Conservation (phyloP, 2,888 invertebrate species). For the Enoplolaimus lenunculus region DNA sequence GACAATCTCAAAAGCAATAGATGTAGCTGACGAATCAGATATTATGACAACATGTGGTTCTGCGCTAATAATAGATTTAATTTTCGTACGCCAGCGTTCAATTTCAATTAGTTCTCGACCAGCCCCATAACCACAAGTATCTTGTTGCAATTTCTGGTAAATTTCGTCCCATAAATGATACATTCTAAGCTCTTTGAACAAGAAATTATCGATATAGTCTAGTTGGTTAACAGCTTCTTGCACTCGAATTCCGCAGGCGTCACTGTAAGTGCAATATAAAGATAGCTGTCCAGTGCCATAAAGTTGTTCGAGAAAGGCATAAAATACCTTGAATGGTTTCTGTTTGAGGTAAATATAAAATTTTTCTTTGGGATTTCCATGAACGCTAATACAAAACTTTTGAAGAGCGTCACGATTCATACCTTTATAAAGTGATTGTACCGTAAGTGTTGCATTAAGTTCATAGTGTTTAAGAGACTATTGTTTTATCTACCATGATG, state of each 20-base stretch:
- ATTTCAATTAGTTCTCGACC: no score
- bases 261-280: background rate
- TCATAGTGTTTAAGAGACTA: background rate
- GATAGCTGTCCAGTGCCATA: background rate
- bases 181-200: background rate
- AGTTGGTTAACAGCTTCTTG: background rate
- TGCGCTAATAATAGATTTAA: no score
- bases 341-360: background rate
- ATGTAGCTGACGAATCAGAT: no score
- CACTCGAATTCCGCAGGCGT: background rate
- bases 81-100: no score
- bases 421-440: background rate
- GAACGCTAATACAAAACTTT: background rate
- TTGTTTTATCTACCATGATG: background rate
- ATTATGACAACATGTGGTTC: no score
- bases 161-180: background rate
- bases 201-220: background rate
- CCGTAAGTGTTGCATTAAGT: background rate
- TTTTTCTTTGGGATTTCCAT: background rate
- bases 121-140: background rate
- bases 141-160: background rate
- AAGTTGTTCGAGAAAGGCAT: background rate
- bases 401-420: background rate
- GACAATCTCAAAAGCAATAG: no score
- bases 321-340: background rate